Percentiles rank a stretch among this genome's conserved stretches.
phyloP scores from a whole-genome alignment of 2,113 vertebrate genomes.

The Jaculus jaculus region DNA sequence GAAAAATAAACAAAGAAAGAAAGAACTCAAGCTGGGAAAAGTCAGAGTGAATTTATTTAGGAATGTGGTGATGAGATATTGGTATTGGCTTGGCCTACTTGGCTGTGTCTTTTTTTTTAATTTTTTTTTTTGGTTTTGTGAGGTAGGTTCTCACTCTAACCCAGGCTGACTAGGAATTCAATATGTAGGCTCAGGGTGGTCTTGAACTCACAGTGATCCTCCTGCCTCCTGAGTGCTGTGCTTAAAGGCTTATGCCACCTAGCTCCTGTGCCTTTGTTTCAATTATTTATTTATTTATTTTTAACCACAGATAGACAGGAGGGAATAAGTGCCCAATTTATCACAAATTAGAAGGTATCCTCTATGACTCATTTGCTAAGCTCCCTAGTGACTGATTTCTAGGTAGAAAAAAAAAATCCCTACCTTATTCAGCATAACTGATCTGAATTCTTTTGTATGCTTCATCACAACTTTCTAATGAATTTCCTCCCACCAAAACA shows the following conservation, averaged over 20 bases:
- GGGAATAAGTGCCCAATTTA: not conserved
- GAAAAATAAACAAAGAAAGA: too few relatives aligned
- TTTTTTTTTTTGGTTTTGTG: too few relatives aligned
- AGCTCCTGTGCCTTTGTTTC: too few relatives aligned
- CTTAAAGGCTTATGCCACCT: too few relatives aligned
- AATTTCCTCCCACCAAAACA: not conserved
- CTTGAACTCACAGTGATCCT: too few relatives aligned
- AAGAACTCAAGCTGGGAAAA: too few relatives aligned
- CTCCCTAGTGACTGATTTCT: not conserved
- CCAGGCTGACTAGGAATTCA: too few relatives aligned
- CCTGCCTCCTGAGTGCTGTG: too few relatives aligned
- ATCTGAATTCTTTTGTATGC: not conserved
- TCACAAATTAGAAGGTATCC: not conserved
- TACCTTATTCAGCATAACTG: not conserved
- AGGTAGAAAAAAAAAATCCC: not conserved
- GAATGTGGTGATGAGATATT: not conserved
- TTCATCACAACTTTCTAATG: not conserved
- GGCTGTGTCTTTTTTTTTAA: not conserved
- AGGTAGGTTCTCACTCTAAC: too few relatives aligned
- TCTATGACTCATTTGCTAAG: not conserved
- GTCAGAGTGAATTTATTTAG: not conserved
- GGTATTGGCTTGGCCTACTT: not conserved
- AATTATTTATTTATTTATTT: too few relatives aligned
- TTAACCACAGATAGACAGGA: not conserved
- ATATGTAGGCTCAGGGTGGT: too few relatives aligned